phyloP scores from a whole-genome alignment of 64 coral and sea anemone genomes.

The Orbicella faveolata region DNA sequence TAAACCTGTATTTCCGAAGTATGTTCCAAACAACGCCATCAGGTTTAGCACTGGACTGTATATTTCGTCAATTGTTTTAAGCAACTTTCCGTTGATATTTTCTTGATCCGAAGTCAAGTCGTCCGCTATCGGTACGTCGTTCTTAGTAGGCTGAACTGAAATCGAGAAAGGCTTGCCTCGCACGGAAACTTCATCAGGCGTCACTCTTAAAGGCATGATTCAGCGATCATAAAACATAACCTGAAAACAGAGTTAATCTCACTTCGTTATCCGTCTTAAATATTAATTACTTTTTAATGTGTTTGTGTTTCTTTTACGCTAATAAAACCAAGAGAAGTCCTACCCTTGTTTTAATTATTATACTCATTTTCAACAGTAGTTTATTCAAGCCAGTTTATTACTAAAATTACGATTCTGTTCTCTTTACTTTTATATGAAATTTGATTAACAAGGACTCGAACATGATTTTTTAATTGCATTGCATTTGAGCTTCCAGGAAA shows the following conservation, averaged over 20 bases:
- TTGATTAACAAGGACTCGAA: too few relatives aligned
- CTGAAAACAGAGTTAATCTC: neutral
- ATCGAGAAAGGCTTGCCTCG: neutral
- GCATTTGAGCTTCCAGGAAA: too few relatives aligned
- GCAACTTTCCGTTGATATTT: neutral
- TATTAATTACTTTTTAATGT: neutral
- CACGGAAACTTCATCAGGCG: neutral
- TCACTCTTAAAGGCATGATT: neutral
- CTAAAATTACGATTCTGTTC: too few relatives aligned
- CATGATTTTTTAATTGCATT: too few relatives aligned
- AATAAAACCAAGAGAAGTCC: neutral
- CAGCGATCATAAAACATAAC: neutral
- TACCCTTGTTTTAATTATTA: too few relatives aligned
- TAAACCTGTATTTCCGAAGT: neutral
- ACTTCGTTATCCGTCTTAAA: neutral
- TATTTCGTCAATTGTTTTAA: neutral
- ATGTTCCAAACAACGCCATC: neutral
- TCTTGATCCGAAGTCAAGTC: neutral
- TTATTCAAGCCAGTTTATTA: too few relatives aligned
- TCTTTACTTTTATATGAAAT: too few relatives aligned
- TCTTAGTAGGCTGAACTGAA: neutral
- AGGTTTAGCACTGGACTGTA: constrained; percentile 2
- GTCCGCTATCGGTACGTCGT: neutral
- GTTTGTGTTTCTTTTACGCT: neutral
- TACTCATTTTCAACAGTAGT: too few relatives aligned